Evolutionary conservation across 1,140 invertebrate genomes (phyloP), one percentile per base, ranked within the genome.

Genomic region (Aphelinus certus): DNA sequence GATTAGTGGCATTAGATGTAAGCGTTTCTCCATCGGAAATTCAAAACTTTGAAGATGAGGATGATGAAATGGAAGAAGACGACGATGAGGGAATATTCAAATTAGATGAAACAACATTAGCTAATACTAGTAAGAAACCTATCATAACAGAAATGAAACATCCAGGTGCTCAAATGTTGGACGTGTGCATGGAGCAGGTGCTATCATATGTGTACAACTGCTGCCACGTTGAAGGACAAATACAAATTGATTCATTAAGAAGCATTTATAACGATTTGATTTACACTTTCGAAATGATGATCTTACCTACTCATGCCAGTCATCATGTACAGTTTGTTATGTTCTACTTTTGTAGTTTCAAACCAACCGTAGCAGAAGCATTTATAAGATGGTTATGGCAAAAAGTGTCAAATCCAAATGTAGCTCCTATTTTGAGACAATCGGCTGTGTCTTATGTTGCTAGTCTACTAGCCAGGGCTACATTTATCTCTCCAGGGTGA

Each of bases 251-350:
- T 72, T 85, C 82, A 60, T 76, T 88, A 9, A 88, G 83, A 81
- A 83, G 63, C 73, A 85, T 88, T 10, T 89, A 90, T 72, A 81
- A 85, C 3, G 87, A 89, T 86, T 84, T 89, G 71, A 77, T 94
- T n/a, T 81, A 85, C 57, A 86, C 91, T 45, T 96, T 96, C 85
- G 93, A 96, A 75, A 89, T 90, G 79, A 84, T 94, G 58, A 90
- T 96, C 71, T 84, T 96, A 66, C 90, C 91, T 2, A 95, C 93
- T 7, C 91, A 94, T 81, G 92, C 90, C 47, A 92, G 90, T 65
- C 90, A 92, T 83, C 94, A 95, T 83, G 90, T 94, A 3, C 95
- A 96, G 84, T 97, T 94, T 84, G 81, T 95, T 2, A 88, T 95
- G 81, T 96, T 96, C 85, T 92, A 94, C 79, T 85, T 95, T 65